Evolutionary conservation across 2,888 invertebrate species (phyloP).

Genomic region (Cosmia pyralina): DNA sequence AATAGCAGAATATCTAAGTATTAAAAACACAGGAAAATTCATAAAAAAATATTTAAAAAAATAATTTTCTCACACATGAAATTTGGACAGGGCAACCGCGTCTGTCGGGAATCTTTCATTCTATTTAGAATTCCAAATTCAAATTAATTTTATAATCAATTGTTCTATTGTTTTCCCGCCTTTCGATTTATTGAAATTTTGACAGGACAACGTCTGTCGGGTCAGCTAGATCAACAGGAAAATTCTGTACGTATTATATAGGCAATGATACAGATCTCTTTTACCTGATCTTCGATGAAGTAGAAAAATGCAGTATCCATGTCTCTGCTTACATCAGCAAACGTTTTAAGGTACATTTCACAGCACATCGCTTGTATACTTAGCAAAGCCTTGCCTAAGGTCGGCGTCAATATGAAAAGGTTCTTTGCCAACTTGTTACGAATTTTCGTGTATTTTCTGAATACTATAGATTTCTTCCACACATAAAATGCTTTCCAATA

Average conservation of each 20-base stretch:
- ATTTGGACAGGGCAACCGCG: no score
- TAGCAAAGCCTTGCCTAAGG: constrained; percentile 93
- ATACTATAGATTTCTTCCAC: constrained; percentile 94
- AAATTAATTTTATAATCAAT: no score
- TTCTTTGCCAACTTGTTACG: constrained; percentile 91
- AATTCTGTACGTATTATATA: background rate
- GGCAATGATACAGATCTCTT: no score
- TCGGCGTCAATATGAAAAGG: constrained; percentile 93
- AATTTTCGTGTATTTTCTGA: constrained; percentile 91
- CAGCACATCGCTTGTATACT: constrained; percentile 93
- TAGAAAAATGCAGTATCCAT: constrained; percentile 91
- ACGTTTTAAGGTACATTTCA: constrained; percentile 91
- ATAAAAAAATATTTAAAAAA: no score
- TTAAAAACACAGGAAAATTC: no score
- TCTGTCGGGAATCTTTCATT: no score
- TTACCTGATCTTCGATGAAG: constrained; percentile 93
- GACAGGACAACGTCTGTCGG: no score
- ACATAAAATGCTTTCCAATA: constrained; percentile 95
- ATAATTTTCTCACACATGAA: no score
- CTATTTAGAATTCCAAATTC: no score
- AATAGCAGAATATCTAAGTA: no score
- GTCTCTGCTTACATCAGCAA: constrained; percentile 89
- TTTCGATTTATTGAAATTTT: no score
- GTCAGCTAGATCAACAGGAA: background rate
- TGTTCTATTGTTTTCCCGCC: no score